Evolutionary conservation across 2,113 vertebrate genomes (phyloP), one percentile per base, ranked within the genome.

Genomic region (Myrmecophaga tridactyla): DNA sequence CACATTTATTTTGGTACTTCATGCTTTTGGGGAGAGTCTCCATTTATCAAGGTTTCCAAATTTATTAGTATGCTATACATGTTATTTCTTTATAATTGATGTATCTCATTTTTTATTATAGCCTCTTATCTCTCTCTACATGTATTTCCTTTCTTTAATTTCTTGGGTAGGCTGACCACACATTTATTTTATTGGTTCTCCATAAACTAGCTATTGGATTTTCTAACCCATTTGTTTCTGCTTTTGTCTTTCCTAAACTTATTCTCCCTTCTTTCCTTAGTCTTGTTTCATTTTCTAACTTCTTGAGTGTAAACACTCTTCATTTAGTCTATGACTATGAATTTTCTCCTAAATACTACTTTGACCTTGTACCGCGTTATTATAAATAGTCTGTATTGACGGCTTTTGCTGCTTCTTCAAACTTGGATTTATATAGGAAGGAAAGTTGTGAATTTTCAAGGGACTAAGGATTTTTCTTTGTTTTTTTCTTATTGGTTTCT

Each of bases 1-100:
- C 48, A 58, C 31, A 58, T 25, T 94, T 81, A 18, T 41, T 89
- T 92, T 89, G 51, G 27, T 88, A 58, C 93, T 93, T 93, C 63
- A 89, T 5, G 56, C 46, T 86, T 84, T 21, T 9, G 25, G 72
- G 17, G 56, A 90, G 72, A 90, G 72, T 76, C 31, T 88, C 25
- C 25, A 6, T 92, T 90, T n/a, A 34, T 82, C 56, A 58, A 53
- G 43, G 51, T 78, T 78, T 83, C 69, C 75, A 21, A 73, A 39
- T 70, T 39, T 65, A 63, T 86, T 94, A 31, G 10, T 56, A 34
- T 48, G 20, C 43, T 75, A 4, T 7, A 34, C 27, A 36, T 48
- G 41, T 4, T 93, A 31, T 67, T 56, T 7, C 53, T 88, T 89
- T 78, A 41, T 75, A 53, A 81, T 36, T 88, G 46, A 5, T 43